Evolutionary conservation across 2,797 vertebrate species (phyloP).

Genomic region (Sebastiscus tertius): DNA sequence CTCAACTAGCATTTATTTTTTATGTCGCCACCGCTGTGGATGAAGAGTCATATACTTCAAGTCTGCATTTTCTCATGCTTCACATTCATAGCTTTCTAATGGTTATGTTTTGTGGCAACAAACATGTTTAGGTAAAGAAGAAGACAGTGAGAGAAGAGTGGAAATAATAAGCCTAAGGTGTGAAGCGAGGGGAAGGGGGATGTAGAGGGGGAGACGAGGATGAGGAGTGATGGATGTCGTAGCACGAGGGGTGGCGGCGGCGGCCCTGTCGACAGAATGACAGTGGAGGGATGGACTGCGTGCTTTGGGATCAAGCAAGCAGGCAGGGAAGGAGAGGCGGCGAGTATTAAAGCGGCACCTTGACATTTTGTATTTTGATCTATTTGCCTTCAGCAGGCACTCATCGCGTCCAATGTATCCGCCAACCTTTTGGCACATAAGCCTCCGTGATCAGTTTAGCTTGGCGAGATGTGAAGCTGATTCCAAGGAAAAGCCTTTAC

Average conservation of each 20-base stretch:
- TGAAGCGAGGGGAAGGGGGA: neutral
- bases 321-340: neutral
- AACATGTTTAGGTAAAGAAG: neutral
- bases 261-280: constrained; percentile 30
- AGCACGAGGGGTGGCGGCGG: neutral
- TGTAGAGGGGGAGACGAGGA: neutral
- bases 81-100: neutral
- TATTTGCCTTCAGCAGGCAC: constrained; percentile 27
- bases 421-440: constrained; percentile 20
- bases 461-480: constrained; percentile 26
- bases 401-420: constrained; percentile 15
- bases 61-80: neutral
- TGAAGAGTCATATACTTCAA: neutral
- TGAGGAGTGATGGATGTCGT: constrained; percentile 47
- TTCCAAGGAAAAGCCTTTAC: constrained; percentile 29
- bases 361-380: constrained; percentile 64
- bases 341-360: constrained; percentile 46
- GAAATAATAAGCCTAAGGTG: neutral
- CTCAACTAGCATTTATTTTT: neutral
- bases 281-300: constrained; percentile 17
- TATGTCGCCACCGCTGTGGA: neutral
- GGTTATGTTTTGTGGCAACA: neutral
- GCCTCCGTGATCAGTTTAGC: constrained; percentile 42
- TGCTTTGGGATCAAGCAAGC: constrained; percentile 23
- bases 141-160: neutral